A percentile compares a stretch with the other conserved stretches of the same genome.
Conservation (phyloP, 2,797 vertebrate genomes). For the Micromesistius poutassou region DNA sequence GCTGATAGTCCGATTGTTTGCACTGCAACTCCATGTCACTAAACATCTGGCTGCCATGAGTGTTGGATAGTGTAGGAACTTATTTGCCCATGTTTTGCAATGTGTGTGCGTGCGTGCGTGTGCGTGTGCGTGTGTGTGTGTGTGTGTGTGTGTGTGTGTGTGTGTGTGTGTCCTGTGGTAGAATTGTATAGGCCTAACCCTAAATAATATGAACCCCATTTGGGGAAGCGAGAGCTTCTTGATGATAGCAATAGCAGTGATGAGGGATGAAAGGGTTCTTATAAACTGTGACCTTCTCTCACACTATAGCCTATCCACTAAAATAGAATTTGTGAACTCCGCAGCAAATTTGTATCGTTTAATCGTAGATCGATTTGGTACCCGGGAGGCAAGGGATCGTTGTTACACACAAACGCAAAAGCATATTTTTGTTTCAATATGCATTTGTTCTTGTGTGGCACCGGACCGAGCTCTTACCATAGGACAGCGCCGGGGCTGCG, state of each 20-base stretch:
- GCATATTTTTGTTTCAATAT: constrained; percentile 5
- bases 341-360: not conserved
- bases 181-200: not conserved
- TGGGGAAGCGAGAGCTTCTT: not conserved
- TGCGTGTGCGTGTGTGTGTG: no score
- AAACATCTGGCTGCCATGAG: not conserved
- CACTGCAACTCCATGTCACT: not conserved
- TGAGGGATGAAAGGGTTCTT: not conserved
- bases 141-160: no score
- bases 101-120: no score
- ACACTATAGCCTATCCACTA: not conserved
- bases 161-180: not conserved
- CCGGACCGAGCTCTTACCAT: constrained; percentile 39
- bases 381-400: not conserved
- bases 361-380: not conserved
- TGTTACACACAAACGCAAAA: not conserved
- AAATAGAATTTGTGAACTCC: not conserved
- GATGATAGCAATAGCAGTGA: not conserved
- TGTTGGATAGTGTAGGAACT: not conserved
- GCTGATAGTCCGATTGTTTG: not conserved
- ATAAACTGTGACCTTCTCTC: not conserved
- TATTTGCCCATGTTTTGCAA: not conserved
- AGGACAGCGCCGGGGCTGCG: constrained; percentile 51
- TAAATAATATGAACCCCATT: not conserved
- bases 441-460: constrained; percentile 40